Evolutionary conservation across 2,797 vertebrate genomes (phyloP), one percentile per base, ranked within the genome.

Genomic region (Alcedo atthis): DNA sequence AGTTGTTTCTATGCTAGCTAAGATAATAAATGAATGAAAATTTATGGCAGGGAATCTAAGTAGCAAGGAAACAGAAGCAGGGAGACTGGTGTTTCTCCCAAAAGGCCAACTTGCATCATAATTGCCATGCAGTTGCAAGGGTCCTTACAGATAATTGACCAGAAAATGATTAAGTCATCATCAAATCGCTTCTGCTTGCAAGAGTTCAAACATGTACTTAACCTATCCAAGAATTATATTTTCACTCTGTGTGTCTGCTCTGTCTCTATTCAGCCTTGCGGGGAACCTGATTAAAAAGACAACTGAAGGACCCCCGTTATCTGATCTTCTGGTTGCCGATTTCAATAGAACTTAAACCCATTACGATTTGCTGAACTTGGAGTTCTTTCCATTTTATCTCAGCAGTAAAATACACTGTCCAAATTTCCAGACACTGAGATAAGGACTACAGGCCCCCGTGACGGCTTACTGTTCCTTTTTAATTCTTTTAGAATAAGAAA

Each of bases 111-210:
- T 98, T 98, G 98, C 98, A 97, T 98, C 98, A 97, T 98, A 98
- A 98, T 98, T 98, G 98, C 98, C 96, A 96, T 97, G 97, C 97
- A 98, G 98, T 98, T 98, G 97, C 97, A 97, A 98, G 98, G 97
- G 98, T 98, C 98, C 98, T 98, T 97, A 98, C 98, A 99, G 98
- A 99, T 99, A 99, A 99, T 99, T 99, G 98, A 99, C 98, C 98
- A 99, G 98, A 99, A 99, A 99, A 99, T 99, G 98, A 99, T 99
- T 99, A 99, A 99, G 99, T 99, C 99, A 99, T 99, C 98, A 99
- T 99, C 98, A 98, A 98, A 98, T 99, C 98, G 98, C 98, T 99
- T 98, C 97, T 98, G 98, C 98, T 98, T 98, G 98, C 98, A 98
- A 98, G 99, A 99, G 98, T 99, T 99, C 98, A 99, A 99, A 99